Percentiles rank a stretch among this genome's conserved stretches.
Evolutionary conservation across 2,113 vertebrate genomes (phyloP).

Genomic region (Guaruba guarouba): DNA sequence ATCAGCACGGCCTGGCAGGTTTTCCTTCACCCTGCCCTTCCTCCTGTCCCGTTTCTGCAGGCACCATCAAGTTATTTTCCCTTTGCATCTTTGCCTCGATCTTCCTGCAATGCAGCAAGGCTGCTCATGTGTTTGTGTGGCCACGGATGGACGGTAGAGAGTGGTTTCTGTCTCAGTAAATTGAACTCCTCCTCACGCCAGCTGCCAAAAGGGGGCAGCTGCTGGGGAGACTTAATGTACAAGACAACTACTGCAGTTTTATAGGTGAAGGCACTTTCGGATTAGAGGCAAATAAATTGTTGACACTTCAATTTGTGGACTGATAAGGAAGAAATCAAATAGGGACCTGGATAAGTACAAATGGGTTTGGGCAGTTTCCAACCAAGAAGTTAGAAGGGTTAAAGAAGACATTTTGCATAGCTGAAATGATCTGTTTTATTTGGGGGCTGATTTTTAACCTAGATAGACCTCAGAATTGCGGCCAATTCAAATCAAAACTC

Average conservation of each 20-base stretch:
- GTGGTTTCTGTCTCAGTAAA: background rate
- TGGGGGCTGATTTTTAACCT: background rate
- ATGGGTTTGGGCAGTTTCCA: background rate
- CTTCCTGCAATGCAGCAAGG: background rate
- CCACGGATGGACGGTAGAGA: fast-evolving
- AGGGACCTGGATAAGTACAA: fast-evolving
- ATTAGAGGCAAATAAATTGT: background rate
- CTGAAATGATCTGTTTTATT: background rate
- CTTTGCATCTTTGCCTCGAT: background rate
- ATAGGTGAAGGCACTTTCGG: background rate
- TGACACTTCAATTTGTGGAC: background rate
- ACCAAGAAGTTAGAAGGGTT: background rate
- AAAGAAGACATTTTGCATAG: background rate
- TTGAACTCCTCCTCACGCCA: background rate
- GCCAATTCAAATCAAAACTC: background rate
- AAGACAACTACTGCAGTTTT: background rate
- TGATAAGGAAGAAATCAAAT: background rate
- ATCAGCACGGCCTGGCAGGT: background rate
- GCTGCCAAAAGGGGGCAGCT: background rate
- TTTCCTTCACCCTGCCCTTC: background rate
- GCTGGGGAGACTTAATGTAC: background rate
- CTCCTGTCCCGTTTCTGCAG: background rate
- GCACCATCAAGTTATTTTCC: fast-evolving
- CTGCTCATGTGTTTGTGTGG: fast-evolving
- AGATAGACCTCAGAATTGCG: background rate